Conservation (phyloP, 2,797 vertebrate species). For the Periparus ater region DNA sequence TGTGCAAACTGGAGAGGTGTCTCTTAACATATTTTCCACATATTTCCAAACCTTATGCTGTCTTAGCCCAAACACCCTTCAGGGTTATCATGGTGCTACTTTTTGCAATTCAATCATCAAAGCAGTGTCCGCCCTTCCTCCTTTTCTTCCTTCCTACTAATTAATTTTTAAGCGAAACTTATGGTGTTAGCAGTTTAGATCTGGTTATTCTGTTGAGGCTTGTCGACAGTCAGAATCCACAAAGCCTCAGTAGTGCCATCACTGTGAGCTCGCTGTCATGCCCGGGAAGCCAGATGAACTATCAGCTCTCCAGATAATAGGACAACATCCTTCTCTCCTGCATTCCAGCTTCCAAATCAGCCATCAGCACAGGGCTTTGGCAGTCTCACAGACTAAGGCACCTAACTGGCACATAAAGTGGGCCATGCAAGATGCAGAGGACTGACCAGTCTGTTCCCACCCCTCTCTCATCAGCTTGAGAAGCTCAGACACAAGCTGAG, state of each 20-base stretch:
- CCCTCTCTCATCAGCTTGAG: neutral
- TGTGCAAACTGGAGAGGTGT: neutral
- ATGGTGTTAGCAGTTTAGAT: neutral
- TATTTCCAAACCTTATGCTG: neutral
- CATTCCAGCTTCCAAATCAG: neutral
- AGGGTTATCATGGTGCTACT: neutral
- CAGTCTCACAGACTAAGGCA: neutral
- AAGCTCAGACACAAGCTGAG: neutral
- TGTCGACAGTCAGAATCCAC: neutral
- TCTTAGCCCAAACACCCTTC: neutral
- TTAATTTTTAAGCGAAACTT: neutral
- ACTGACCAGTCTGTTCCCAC: neutral
- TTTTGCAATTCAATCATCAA: neutral
- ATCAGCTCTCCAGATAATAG: neutral
- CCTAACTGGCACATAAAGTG: fast-evolving
- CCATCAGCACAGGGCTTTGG: neutral
- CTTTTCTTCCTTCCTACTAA: neutral
- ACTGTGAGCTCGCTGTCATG: fast-evolving
- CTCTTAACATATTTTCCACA: neutral
- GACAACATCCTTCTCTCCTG: neutral
- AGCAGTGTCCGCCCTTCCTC: neutral
- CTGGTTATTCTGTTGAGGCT: neutral
- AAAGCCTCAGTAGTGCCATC: neutral
- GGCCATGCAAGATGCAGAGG: neutral
- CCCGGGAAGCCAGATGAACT: neutral